Base-by-base conservation (phyloP, 2,888 invertebrate species). In the Pollenia angustigena region DNA sequence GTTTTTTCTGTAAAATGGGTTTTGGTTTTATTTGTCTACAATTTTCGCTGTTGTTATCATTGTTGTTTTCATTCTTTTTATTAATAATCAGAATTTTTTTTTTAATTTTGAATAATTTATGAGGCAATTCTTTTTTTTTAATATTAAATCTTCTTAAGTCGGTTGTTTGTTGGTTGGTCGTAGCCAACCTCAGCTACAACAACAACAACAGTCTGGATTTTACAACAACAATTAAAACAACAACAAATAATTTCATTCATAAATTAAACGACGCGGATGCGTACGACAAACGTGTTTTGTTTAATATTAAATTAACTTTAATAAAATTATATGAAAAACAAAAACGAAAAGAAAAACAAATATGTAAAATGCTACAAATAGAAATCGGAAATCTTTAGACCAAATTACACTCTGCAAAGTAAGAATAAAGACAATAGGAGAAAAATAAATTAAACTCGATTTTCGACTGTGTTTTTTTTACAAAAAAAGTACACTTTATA, bases 101-200 rank as follows among this genome's bases (percentile, higher is more conserved):
- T 66, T 56, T 56, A 58, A 44, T 68, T 62, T 76, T 72, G 48
- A 80, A 83, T 83, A 80, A 84, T 78, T 84, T 78, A 83, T 83
- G 16, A 81, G 60, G 52, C 23, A 75, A 62, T 54, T 48, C 60
- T 48, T 76, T 78, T 64, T 14, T 1, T 46, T 18, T 60, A 7
- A 16, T 40, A 74, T 32, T 10, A 79, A 74, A 74, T 66, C n/a
- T 46, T 56, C 48, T 72, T 64, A 80, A 71, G 71, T 83, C 78
- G 68, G 62, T 76, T 56, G 14, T 54, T 60, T 18, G 48, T 32
- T 64, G 0, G 9, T 72, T 60, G 58, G 60, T 74, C 46, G 72
- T 69, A 54, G 62, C 16, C 69, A 74, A 68, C 14, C 42, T 9
- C 68, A 56, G 68, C 46, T 44, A 18, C 14, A 44, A 50, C 40